Evolutionary conservation across 2,888 invertebrate genomes (phyloP).

Genomic region (Gastracanthus pulcherrimus): DNA sequence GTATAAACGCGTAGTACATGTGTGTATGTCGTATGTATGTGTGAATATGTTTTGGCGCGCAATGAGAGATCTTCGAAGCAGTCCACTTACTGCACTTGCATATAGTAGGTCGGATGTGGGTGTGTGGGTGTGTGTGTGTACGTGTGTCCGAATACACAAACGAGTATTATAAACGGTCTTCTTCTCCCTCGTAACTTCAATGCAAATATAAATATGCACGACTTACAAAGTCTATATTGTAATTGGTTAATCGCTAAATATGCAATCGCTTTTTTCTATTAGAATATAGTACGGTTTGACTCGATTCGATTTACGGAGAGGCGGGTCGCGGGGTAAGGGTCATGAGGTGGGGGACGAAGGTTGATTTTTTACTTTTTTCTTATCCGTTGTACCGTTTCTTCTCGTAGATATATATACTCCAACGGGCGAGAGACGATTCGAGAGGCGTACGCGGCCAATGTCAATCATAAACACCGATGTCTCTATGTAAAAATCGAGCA

Average conservation of each 20-base stretch:
- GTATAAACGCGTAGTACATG: neutral
- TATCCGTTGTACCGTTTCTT: constrained; percentile 33
- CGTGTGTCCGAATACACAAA: constrained; percentile 66
- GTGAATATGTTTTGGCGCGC: constrained; percentile 15
- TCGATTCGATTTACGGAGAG: constrained; percentile 61
- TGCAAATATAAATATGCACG: constrained; percentile 69
- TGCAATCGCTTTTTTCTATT: constrained; percentile 61
- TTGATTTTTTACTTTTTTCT: neutral
- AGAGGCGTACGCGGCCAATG: constrained; percentile 61
- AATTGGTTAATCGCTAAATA: constrained; percentile 63
- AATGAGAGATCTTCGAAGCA: constrained; percentile 70
- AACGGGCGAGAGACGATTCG: constrained; percentile 31
- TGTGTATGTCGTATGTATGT: neutral
- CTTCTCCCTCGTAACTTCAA: constrained; percentile 65
- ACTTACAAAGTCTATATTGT: constrained; percentile 65
- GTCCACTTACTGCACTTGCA: constrained; percentile 61
- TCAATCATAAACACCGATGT: constrained; percentile 60
- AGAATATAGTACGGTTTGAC: constrained; percentile 70
- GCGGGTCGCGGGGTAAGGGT: constrained; percentile 50
- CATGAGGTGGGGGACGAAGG: constrained; percentile 1
- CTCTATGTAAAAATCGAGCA: constrained; percentile 63
- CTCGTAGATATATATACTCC: constrained; percentile 59
- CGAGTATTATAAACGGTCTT: constrained; percentile 67
- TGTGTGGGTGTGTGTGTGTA: too few species aligned
- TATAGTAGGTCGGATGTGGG: constrained; percentile 60